Conservation (phyloP, 2,888 invertebrate genomes). For the Ptilodon capucinus region DNA sequence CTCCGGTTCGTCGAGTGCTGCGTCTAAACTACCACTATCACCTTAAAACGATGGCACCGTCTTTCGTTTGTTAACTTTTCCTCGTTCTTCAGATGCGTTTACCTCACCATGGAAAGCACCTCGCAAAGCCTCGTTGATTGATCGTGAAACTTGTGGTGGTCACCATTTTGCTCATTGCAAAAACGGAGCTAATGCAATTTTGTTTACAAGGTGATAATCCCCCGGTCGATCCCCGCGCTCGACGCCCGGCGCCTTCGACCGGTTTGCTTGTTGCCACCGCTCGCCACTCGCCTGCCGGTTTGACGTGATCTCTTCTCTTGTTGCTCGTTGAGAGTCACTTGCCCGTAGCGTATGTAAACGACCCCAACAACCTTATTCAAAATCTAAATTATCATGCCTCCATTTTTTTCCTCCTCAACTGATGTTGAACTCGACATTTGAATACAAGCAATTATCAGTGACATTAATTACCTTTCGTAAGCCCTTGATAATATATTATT, state of each 20-base stretch:
- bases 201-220: constrained; percentile 79
- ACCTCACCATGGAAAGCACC: constrained; percentile 2
- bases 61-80: constrained; percentile 12
- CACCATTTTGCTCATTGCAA: constrained; percentile 36
- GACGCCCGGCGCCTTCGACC: constrained; percentile 76
- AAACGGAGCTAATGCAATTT: constrained; percentile 67
- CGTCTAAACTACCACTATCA: constrained; percentile 23
- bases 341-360: constrained; percentile 73
- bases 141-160: constrained; percentile 26
- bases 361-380: constrained; percentile 63
- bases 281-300: constrained; percentile 69
- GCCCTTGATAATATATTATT: not conserved
- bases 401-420: constrained; percentile 16
- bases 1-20: constrained; percentile 35
- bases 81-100: constrained; percentile 7
- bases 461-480: not conserved
- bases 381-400: constrained; percentile 39
- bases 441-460: not conserved
- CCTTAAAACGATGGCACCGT: constrained; percentile 14
- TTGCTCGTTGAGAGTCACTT: constrained; percentile 67
- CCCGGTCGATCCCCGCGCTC: constrained; percentile 55
- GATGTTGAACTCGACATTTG: not conserved
- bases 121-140: constrained; percentile 28
- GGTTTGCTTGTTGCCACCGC: constrained; percentile 75
- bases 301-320: constrained; percentile 78